These are phyloP conservation scores for Lathamus discolor DNA, from an alignment of 2,113 vertebrate genomes.

Conservation along the genomic window DNA sequence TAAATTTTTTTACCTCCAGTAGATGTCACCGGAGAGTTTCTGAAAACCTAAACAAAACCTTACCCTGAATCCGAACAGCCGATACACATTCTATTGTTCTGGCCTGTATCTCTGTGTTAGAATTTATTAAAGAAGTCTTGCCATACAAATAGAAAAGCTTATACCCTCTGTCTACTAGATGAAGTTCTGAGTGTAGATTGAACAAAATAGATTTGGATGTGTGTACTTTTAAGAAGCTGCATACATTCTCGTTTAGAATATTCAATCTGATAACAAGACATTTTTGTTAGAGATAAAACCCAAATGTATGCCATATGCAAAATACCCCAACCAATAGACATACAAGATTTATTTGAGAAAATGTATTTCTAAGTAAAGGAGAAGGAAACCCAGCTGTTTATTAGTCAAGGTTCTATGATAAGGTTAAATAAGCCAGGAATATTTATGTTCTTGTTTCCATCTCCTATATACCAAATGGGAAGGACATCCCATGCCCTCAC, in stretches of 20 bases:
- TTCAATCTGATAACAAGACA: background rate
- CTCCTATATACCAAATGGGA: background rate
- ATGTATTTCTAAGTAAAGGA: background rate
- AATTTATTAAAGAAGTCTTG: background rate
- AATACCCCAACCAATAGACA: fast-evolving
- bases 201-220: background rate
- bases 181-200: background rate
- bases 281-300: background rate
- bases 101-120: background rate
- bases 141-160: background rate
- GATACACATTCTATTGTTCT: constrained; percentile 5
- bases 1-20: constrained; percentile 14
- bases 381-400: background rate
- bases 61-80: background rate
- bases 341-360: background rate
- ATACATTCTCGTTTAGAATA: background rate
- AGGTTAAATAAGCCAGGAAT: background rate
- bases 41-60: background rate
- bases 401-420: background rate
- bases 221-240: background rate
- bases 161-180: background rate
- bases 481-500: background rate
- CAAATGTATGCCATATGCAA: background rate
- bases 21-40: constrained; percentile 69
- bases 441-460: background rate